A percentile compares a stretch with the other conserved stretches of the same genome.
These are phyloP conservation scores for Takifugu bimaculatus DNA, from an alignment of 2,113 vertebrate genomes.

Conservation along the genomic window DNA sequence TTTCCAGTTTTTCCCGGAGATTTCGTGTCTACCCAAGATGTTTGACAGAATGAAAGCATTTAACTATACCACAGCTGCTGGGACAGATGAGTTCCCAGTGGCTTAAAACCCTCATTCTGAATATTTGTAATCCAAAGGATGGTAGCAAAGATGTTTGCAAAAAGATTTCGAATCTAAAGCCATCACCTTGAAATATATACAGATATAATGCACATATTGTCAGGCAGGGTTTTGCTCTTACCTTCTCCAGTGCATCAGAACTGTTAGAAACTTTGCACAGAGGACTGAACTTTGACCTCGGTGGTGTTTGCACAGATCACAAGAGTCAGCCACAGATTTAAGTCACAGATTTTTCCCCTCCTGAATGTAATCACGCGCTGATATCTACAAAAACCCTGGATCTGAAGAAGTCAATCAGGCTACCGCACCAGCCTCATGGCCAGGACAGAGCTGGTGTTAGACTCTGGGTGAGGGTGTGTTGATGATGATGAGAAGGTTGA, in stretches of 20 bases:
- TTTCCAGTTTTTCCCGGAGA: no score
- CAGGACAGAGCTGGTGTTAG: slow-evolving; percentile 2
- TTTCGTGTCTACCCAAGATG: no score
- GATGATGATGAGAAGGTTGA: background rate
- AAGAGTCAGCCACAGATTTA: slow-evolving; percentile 36
- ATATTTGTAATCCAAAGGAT: background rate
- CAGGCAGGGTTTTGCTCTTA: slow-evolving; percentile 36
- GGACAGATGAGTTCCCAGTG: slow-evolving; percentile 8
- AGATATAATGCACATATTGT: background rate
- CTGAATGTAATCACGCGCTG: no score
- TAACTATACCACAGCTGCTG: slow-evolving; percentile 25
- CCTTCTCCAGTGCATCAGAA: slow-evolving; percentile 46
- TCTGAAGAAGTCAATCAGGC: no score
- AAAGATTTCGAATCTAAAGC: background rate
- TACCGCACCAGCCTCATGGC: no score
- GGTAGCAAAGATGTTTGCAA: background rate
- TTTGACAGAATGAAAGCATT: no score
- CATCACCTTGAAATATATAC: background rate
- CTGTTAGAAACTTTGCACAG: slow-evolving; percentile 49
- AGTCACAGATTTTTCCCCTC: no score
- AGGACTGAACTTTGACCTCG: slow-evolving; percentile 63
- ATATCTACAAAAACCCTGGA: no score
- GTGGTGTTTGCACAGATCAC: slow-evolving; percentile 50
- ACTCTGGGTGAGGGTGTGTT: background rate
- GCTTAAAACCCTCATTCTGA: slow-evolving; percentile 15